phyloP scores from a whole-genome alignment of 2,888 invertebrate genomes.

The Trissoscelio sp. region DNA sequence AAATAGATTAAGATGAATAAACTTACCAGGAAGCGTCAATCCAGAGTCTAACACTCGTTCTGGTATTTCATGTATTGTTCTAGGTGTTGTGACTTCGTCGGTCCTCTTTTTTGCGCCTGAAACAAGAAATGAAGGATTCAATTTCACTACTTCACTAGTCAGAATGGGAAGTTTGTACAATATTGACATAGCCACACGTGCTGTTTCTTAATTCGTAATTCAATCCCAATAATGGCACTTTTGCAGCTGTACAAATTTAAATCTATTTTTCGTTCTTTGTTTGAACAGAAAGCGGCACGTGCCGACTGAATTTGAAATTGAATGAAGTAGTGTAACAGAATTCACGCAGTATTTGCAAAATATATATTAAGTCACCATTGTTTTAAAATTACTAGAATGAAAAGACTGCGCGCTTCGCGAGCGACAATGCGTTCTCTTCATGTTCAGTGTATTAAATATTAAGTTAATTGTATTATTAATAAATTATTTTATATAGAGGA shows the following conservation, averaged over 20 bases:
- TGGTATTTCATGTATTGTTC: slow-evolving; percentile 87
- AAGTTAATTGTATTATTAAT: no score
- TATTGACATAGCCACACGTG: slow-evolving; percentile 57
- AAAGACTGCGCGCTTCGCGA: no score
- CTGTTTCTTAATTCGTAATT: slow-evolving; percentile 54
- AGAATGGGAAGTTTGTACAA: slow-evolving; percentile 28
- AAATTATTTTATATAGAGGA: no score
- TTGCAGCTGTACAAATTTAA: slow-evolving; percentile 59
- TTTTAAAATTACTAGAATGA: no score
- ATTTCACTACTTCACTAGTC: slow-evolving; percentile 17
- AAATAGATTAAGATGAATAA: no score
- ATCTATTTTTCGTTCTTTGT: slow-evolving; percentile 24
- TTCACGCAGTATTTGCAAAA: background rate
- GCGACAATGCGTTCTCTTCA: no score
- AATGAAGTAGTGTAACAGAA: background rate
- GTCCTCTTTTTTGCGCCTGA: slow-evolving; percentile 84
- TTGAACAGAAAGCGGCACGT: slow-evolving; percentile 14
- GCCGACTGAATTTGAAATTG: background rate
- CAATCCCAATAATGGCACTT: slow-evolving; percentile 42
- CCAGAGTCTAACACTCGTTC: slow-evolving; percentile 88
- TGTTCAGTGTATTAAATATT: no score
- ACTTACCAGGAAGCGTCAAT: slow-evolving; percentile 88
- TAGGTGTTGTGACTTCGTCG: slow-evolving; percentile 85
- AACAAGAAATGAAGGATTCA: slow-evolving; percentile 73
- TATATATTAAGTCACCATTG: no score